phyloP scores from a whole-genome alignment of 2,797 vertebrate genomes.

The Microchirus variegatus region DNA sequence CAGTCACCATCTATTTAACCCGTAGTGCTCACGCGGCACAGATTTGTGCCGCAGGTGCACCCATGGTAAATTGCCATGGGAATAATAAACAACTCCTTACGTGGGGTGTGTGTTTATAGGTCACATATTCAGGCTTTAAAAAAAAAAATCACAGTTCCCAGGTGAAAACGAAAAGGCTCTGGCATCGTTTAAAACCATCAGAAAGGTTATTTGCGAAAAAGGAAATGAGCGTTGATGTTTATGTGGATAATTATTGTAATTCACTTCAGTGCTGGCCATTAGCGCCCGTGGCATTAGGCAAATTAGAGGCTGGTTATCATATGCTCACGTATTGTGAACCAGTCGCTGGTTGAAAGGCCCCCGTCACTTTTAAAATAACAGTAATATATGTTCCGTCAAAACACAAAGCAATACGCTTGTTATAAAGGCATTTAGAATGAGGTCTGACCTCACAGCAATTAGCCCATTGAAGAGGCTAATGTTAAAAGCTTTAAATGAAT shows the following conservation, averaged over 20 bases:
- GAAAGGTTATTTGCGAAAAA: conserved; percentile 60
- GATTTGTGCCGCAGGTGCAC: no score
- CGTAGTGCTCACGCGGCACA: no score
- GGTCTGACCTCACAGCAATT: conserved; percentile 66
- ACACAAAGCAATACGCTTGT: conserved; percentile 43
- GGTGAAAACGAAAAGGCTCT: conserved; percentile 55
- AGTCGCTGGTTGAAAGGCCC: conserved; percentile 66
- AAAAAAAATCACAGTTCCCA: no score
- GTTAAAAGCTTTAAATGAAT: conserved; percentile 8
- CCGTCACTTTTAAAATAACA: conserved; percentile 59
- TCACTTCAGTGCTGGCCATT: conserved; percentile 71
- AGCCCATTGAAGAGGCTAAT: conserved; percentile 35
- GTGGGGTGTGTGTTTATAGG: no score
- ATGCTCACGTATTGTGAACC: conserved; percentile 64
- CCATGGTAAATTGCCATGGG: no score
- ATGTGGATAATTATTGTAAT: conserved; percentile 82
- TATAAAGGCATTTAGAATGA: conserved; percentile 68
- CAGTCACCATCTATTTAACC: no score
- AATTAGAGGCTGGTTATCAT: conserved; percentile 67
- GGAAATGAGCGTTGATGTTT: conserved; percentile 73
- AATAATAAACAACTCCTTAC: no score
- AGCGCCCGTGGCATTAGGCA: conserved; percentile 56
- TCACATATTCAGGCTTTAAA: no score
- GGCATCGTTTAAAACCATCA: conserved; percentile 61
- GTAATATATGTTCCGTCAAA: conserved; percentile 60